A percentile compares a stretch with the other conserved stretches of the same genome.
Conservation (phyloP, 1,140 invertebrate genomes). For the Macrocentrus cingulum region DNA sequence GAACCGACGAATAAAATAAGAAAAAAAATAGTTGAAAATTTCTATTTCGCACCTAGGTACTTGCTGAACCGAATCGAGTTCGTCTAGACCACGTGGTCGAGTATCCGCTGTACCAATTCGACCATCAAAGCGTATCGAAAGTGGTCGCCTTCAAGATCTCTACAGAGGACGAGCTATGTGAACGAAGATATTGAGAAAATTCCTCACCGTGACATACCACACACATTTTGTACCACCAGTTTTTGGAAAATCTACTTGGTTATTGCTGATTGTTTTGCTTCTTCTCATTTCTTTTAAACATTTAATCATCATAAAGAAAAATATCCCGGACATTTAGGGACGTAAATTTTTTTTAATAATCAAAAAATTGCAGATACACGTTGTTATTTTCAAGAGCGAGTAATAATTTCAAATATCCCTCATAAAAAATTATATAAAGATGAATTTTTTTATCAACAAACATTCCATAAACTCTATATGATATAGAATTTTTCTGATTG, state of each 20-base stretch:
- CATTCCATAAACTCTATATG: too few relatives aligned
- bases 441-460: too few relatives aligned
- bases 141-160: neutral
- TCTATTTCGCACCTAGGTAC: neutral
- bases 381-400: too few relatives aligned
- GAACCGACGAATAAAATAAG: neutral
- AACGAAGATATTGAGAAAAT: neutral
- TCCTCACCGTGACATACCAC: neutral
- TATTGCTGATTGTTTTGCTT: too few relatives aligned
- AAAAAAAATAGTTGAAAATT: slow-evolving; percentile 2
- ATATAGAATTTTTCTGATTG: too few relatives aligned
- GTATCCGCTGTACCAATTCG: neutral
- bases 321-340: too few relatives aligned
- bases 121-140: slow-evolving; percentile 1
- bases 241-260: neutral
- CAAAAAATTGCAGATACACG: too few relatives aligned
- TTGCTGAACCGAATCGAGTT: neutral
- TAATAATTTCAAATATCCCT: too few relatives aligned
- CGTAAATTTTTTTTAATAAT: too few relatives aligned
- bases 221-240: neutral
- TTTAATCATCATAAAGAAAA: too few relatives aligned
- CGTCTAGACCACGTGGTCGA: neutral
- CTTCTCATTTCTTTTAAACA: too few relatives aligned
- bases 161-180: neutral
- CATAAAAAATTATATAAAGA: too few relatives aligned